Conservation (phyloP, 2,797 vertebrate genomes). For the Pempheris klunzingeri region DNA sequence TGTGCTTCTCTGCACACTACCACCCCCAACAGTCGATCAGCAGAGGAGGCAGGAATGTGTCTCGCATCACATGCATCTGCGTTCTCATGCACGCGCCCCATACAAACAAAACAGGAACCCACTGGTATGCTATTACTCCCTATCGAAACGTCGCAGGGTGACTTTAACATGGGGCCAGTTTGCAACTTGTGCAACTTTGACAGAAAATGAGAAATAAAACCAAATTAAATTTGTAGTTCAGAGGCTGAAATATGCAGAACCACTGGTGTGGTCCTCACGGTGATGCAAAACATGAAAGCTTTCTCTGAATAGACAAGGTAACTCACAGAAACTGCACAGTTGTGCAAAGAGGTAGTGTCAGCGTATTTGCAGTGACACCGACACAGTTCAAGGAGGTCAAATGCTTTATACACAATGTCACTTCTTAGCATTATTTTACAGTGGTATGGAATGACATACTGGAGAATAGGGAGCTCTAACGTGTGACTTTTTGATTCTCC, state of each 20-base stretch:
- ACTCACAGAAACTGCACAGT: not conserved
- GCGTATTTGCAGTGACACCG: not conserved
- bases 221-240: not conserved
- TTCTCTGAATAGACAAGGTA: not conserved
- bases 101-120: not conserved
- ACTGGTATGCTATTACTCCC: too few species aligned
- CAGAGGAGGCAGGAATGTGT: not conserved
- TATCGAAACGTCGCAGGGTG: not conserved
- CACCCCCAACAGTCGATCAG: not conserved
- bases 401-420: not conserved
- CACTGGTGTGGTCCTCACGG: not conserved
- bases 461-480: constrained; percentile 73
- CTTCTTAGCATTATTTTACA: not conserved
- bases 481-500: constrained; percentile 82
- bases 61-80: not conserved
- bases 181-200: not conserved
- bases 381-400: not conserved
- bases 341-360: not conserved
- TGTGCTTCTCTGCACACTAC: not conserved
- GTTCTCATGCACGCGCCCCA: not conserved
- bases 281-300: too few species aligned
- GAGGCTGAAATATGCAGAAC: not conserved
- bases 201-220: not conserved
- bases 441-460: constrained; percentile 25
- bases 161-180: not conserved